These are phyloP conservation scores for Liolophura sinensis DNA, from an alignment of 1,140 invertebrate species.

Conservation along the genomic window DNA sequence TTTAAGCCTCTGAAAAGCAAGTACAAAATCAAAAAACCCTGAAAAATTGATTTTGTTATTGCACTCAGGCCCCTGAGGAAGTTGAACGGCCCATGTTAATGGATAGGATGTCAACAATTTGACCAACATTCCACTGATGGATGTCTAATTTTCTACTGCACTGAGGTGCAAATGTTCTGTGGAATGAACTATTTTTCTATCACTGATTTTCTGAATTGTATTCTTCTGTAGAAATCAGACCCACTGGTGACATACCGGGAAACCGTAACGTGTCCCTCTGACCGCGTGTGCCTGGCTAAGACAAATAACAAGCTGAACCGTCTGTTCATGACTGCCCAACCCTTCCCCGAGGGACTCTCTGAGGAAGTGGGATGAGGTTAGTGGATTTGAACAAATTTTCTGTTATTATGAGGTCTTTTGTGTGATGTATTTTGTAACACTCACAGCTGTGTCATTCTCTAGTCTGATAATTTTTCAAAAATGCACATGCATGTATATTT, in stretches of 20 bases:
- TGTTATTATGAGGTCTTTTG: background rate
- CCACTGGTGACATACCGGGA: constrained; percentile 98
- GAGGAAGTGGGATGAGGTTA: constrained; percentile 94
- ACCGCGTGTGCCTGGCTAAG: constrained; percentile 96
- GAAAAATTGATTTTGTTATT: too few species aligned
- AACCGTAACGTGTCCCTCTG: constrained; percentile 91
- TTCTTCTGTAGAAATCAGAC: constrained; percentile 77
- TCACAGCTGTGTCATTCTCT: constrained; percentile 2
- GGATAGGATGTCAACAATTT: too few species aligned
- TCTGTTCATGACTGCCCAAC: constrained; percentile 93
- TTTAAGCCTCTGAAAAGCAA: too few species aligned
- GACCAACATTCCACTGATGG: too few species aligned
- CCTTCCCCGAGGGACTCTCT: constrained; percentile 95
- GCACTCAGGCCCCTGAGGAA: too few species aligned
- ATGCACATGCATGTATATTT: too few species aligned
- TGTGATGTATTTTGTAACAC: constrained; percentile 14
- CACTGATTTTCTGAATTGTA: background rate
- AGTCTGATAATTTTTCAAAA: constrained; percentile 1
- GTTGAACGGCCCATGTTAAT: too few species aligned
- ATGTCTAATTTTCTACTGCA: too few species aligned
- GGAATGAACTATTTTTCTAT: constrained; percentile 1
- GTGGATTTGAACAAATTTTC: constrained; percentile 17
- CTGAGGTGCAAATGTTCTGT: constrained; percentile 1
- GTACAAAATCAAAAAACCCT: too few species aligned
- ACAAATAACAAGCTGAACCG: constrained; percentile 99